A percentile compares a stretch with the other conserved stretches of the same genome.
These are phyloP conservation scores for Chaetodon trifascialis DNA, from an alignment of 2,113 vertebrate genomes.

Conservation along the genomic window DNA sequence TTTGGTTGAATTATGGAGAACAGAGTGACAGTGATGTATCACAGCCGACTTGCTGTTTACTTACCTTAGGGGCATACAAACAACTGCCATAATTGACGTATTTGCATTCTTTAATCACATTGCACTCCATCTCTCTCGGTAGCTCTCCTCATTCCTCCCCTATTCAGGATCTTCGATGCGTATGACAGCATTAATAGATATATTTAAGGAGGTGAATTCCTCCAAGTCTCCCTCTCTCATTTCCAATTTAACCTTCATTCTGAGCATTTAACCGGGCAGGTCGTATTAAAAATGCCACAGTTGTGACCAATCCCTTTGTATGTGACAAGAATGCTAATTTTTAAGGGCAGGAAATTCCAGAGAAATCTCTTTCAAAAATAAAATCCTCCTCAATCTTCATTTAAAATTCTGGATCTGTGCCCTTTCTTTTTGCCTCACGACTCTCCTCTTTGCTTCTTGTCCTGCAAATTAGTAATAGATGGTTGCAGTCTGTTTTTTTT, in stretches of 20 bases:
- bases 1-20: background rate
- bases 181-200: conserved; percentile 8
- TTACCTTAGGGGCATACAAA: conserved; percentile 13
- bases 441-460: background rate
- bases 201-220: background rate
- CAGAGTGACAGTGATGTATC: conserved; percentile 21
- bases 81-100: conserved; percentile 43
- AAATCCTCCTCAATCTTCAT: background rate
- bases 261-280: background rate
- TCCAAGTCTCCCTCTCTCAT: background rate
- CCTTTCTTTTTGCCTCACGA: background rate
- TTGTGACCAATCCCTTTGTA: background rate
- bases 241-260: background rate
- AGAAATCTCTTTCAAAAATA: background rate
- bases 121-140: no score
- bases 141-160: background rate
- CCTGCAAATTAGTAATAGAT: background rate
- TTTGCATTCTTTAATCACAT: conserved; percentile 34
- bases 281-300: background rate
- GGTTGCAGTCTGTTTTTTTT: background rate
- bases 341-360: background rate
- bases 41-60: conserved; percentile 20
- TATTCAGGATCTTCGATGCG: background rate
- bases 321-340: background rate
- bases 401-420: no score